These are phyloP conservation scores for Pangasius sanitwongsei DNA, from an alignment of 2,797 vertebrate species.

Conservation along the genomic window DNA sequence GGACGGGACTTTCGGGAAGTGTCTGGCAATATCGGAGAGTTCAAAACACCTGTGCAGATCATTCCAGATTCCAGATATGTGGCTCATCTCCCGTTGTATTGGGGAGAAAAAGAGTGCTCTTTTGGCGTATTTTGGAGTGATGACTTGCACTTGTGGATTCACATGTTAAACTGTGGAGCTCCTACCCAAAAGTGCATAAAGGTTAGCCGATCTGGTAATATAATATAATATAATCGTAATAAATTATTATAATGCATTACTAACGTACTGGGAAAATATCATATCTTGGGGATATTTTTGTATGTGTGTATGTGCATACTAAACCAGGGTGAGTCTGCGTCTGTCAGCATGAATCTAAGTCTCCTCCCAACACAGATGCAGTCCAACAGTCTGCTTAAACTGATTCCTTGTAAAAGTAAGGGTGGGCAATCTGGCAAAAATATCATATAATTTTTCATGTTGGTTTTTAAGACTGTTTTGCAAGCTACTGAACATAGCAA, in stretches of 20 bases:
- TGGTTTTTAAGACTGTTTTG: background rate
- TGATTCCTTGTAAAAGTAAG: background rate
- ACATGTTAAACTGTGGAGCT: background rate
- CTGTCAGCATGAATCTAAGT: background rate
- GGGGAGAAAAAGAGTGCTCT: background rate
- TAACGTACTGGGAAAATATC: no score
- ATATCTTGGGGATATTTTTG: background rate
- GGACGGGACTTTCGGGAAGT: background rate
- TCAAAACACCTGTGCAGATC: background rate
- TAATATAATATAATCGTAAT: background rate
- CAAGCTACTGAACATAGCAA: background rate
- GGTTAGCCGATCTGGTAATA: background rate
- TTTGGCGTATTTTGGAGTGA: background rate
- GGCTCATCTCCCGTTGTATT: background rate
- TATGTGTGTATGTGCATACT: background rate
- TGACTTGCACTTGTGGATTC: background rate
- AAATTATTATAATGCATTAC: background rate
- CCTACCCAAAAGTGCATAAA: background rate
- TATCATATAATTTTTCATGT: background rate
- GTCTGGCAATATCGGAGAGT: background rate
- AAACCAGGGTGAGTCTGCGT: background rate
- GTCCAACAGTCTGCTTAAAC: background rate
- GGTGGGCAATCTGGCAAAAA: background rate
- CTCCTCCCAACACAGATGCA: background rate
- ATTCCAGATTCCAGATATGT: background rate